These are phyloP conservation scores for Orientallactaga sibirica DNA, from an alignment of 2,797 vertebrate genomes.

Conservation along the genomic window DNA sequence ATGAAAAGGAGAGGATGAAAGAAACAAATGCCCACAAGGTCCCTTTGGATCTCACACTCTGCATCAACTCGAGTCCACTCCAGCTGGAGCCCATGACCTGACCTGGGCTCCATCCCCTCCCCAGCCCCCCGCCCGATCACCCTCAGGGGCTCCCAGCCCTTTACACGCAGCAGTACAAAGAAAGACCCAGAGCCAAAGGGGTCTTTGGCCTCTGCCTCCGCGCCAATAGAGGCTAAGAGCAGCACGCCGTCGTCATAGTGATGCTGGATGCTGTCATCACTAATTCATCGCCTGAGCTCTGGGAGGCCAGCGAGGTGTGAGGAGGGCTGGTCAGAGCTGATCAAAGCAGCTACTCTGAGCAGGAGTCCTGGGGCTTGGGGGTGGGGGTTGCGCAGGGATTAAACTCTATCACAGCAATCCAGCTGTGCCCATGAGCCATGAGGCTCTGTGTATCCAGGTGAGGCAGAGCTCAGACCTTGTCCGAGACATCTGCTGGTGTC, in stretches of 20 bases:
- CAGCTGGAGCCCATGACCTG: background rate
- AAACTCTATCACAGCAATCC: background rate
- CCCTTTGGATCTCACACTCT: background rate
- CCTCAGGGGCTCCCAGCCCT: background rate
- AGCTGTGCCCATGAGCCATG: background rate
- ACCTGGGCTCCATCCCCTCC: too few species aligned
- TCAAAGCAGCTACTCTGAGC: constrained; percentile 2
- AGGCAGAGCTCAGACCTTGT: background rate
- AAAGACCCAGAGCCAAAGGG: constrained; percentile 38
- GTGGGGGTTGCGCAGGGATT: background rate
- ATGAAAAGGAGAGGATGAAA: background rate
- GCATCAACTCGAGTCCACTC: background rate
- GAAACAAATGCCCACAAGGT: background rate
- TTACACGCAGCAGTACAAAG: constrained; percentile 44
- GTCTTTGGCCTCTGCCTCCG: constrained; percentile 49
- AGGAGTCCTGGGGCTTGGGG: background rate
- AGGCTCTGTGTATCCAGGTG: background rate
- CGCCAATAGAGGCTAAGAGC: constrained; percentile 33
- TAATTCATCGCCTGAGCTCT: constrained; percentile 69
- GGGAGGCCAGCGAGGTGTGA: constrained; percentile 70
- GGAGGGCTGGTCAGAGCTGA: constrained; percentile 40
- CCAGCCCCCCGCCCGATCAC: too few species aligned
- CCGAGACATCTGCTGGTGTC: background rate
- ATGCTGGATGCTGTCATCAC: constrained; percentile 73
- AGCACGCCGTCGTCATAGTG: constrained; percentile 64